These are phyloP conservation scores for Aptenodytes patagonicus DNA, from an alignment of 2,113 vertebrate genomes.

Conservation along the genomic window DNA sequence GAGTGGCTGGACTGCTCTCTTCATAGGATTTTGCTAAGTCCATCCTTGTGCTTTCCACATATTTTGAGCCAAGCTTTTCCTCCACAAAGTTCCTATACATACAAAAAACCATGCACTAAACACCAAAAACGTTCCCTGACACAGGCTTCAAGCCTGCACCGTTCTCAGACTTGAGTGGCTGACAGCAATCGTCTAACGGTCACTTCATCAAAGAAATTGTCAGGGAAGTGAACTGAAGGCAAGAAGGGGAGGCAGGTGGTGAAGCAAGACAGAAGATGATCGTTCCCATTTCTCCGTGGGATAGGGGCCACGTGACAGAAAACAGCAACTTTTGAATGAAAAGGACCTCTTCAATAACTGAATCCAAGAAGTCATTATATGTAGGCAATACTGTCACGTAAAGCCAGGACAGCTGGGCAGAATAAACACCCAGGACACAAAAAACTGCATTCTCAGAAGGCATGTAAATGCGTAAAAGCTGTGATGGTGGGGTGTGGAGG, in stretches of 20 bases:
- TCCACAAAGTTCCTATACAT: conserved; percentile 77
- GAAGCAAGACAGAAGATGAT: neutral
- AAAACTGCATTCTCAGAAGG: neutral
- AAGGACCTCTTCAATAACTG: neutral
- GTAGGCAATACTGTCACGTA: neutral
- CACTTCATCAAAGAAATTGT: neutral
- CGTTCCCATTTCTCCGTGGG: neutral
- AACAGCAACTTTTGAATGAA: neutral
- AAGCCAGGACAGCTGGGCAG: neutral
- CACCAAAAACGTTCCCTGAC: neutral
- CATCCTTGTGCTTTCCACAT: conserved; percentile 66
- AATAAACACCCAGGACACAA: neutral
- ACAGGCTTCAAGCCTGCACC: neutral
- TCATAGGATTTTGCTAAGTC: conserved; percentile 79
- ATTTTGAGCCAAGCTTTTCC: conserved; percentile 78
- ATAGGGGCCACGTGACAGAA: neutral
- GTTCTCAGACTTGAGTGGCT: neutral
- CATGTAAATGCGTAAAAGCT: neutral
- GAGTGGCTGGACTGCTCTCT: conserved; percentile 73
- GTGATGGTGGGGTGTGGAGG: neutral
- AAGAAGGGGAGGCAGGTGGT: neutral
- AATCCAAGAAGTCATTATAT: neutral
- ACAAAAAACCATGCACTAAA: neutral
- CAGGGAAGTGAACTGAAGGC: neutral
- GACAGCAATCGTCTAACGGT: neutral